Evolutionary conservation across 64 coral and sea anemone genomes (phyloP).

Genomic region (Montipora capricornis): DNA sequence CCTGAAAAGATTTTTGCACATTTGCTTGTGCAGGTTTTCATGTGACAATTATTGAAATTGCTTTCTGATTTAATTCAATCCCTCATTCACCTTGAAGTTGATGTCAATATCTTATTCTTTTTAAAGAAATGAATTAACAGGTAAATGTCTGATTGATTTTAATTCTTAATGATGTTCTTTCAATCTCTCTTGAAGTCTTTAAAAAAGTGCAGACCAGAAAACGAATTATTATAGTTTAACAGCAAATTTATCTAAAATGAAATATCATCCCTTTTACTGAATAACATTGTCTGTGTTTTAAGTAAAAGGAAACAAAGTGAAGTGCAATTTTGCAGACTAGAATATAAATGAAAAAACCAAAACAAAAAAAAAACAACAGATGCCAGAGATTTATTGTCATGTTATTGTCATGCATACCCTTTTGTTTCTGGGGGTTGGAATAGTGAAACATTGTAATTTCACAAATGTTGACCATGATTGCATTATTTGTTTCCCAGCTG

Average conservation of each 20-base stretch:
- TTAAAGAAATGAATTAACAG: not conserved
- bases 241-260: not conserved
- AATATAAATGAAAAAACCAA: too few relatives aligned
- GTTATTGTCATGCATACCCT: not conserved
- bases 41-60: not conserved
- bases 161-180: not conserved
- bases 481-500: constrained; percentile 30
- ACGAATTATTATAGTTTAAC: not conserved
- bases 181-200: not conserved
- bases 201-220: not conserved
- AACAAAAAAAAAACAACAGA: not conserved
- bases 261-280: not conserved
- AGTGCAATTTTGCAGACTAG: not conserved
- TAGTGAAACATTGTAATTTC: not conserved
- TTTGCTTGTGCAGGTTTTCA: not conserved
- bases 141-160: not conserved
- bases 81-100: not conserved
- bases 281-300: not conserved
- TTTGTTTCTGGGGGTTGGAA: not conserved
- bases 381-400: not conserved
- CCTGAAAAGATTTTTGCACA: not conserved
- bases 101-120: not conserved
- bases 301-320: not conserved
- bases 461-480: not conserved
- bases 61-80: not conserved